Evolutionary conservation across 92 coral and sea anemone genomes (phyloP).

Genomic region (Paragorgia papillata): DNA sequence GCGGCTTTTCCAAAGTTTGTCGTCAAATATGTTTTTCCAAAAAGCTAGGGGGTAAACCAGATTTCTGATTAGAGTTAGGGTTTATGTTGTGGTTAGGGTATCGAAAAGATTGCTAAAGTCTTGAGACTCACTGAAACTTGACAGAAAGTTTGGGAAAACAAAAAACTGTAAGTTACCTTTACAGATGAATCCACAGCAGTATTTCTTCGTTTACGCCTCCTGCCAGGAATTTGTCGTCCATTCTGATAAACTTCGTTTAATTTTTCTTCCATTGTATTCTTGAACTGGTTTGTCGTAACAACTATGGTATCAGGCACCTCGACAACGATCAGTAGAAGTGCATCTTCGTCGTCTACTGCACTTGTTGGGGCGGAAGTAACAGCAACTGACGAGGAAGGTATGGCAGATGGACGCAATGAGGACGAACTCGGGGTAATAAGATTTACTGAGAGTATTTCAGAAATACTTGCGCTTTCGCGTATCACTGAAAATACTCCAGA

Average conservation of each 20-base stretch:
- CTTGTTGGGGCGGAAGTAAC: slow-evolving; percentile 33
- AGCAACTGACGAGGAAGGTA: slow-evolving; percentile 6
- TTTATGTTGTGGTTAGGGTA: too few species aligned
- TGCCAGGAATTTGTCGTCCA: slow-evolving; percentile 8
- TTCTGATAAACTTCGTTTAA: slow-evolving; percentile 25
- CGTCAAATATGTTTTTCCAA: too few species aligned
- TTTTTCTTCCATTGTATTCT: slow-evolving; percentile 38
- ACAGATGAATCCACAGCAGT: slow-evolving; percentile 9
- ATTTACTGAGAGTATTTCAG: too few species aligned
- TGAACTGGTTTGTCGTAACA: slow-evolving; percentile 15
- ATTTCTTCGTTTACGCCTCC: slow-evolving; percentile 33
- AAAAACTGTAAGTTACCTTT: too few species aligned
- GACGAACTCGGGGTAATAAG: slow-evolving; percentile 4
- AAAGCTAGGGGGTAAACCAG: too few species aligned
- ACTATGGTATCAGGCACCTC: slow-evolving; percentile 18
- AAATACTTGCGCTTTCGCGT: too few species aligned
- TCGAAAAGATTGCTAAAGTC: too few species aligned
- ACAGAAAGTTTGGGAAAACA: too few species aligned
- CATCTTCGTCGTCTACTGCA: slow-evolving; percentile 21
- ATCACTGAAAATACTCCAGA: too few species aligned
- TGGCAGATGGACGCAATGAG: slow-evolving; percentile 3
- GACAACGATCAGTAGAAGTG: slow-evolving; percentile 12
- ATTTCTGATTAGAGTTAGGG: too few species aligned
- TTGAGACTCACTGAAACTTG: too few species aligned
- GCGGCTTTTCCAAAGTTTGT: too few species aligned